Conservation (phyloP, 2,888 invertebrate genomes). For the Tubiluchus corallicola region DNA sequence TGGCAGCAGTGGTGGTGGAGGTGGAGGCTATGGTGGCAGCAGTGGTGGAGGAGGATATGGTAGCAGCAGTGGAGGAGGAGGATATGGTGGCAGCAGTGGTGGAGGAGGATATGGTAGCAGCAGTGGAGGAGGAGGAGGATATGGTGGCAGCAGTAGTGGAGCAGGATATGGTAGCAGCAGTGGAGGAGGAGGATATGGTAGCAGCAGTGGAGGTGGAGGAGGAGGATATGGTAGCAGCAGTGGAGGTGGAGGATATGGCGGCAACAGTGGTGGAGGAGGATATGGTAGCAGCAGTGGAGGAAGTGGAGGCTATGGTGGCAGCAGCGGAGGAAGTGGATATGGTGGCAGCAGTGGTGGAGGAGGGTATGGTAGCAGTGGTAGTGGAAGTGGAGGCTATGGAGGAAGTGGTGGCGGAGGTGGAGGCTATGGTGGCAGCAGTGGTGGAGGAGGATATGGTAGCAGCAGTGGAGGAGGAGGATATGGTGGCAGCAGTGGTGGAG, state of each 20-base stretch:
- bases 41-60: neutral
- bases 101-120: neutral
- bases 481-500: no score
- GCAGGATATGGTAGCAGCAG: no score
- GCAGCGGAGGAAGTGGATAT: no score
- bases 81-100: neutral
- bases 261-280: conserved; percentile 4
- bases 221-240: no score
- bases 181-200: no score
- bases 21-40: conserved; percentile 2
- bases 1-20: conserved; percentile 6
- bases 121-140: conserved; percentile 2
- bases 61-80: neutral
- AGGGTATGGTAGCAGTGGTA: neutral
- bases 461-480: no score
- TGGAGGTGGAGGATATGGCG: no score
- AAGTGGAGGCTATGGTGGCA: no score
- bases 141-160: no score
- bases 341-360: conserved; percentile 4
- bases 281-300: neutral
- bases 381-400: no score
- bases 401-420: no score
- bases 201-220: no score
- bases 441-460: neutral
- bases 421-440: neutral